Percentiles rank a stretch among this genome's conserved stretches.
Conservation (phyloP, 2,888 invertebrate genomes). For the Tanypteryx hageni region DNA sequence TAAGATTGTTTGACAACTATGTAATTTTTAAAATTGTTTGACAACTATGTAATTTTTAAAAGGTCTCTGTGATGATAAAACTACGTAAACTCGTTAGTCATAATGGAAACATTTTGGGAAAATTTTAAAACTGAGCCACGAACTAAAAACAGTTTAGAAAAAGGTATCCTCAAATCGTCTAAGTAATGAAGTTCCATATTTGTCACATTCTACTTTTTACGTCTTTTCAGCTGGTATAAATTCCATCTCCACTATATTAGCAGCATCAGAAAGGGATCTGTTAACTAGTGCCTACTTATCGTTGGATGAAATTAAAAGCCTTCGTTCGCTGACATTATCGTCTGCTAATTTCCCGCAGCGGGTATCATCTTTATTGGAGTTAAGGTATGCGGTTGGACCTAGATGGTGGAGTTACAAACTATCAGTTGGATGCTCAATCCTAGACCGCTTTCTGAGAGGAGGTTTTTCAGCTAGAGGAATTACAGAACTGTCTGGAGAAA, state of each 20-base stretch:
- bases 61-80: not conserved
- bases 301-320: not conserved
- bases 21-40: not conserved
- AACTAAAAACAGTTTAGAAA: slow-evolving; percentile 1
- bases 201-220: not conserved
- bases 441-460: slow-evolving; percentile 81
- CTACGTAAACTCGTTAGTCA: too few species aligned
- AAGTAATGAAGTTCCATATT: not conserved
- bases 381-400: not conserved
- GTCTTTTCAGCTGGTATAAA: slow-evolving; percentile 23
- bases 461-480: slow-evolving; percentile 84
- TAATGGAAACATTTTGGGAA: not conserved
- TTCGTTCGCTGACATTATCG: not conserved
- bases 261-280: slow-evolving; percentile 39
- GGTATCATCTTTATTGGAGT: not conserved
- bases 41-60: not conserved
- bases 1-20: not conserved
- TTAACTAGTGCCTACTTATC: slow-evolving; percentile 8
- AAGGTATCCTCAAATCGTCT: not conserved
- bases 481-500: slow-evolving; percentile 88
- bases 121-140: not conserved
- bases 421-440: slow-evolving; percentile 78
- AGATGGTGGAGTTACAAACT: slow-evolving; percentile 66
- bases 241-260: not conserved
- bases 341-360: not conserved